Evolutionary conservation across 2,888 invertebrate genomes (phyloP), one percentile per base, ranked within the genome.

Genomic region (Pollenia labialis): DNA sequence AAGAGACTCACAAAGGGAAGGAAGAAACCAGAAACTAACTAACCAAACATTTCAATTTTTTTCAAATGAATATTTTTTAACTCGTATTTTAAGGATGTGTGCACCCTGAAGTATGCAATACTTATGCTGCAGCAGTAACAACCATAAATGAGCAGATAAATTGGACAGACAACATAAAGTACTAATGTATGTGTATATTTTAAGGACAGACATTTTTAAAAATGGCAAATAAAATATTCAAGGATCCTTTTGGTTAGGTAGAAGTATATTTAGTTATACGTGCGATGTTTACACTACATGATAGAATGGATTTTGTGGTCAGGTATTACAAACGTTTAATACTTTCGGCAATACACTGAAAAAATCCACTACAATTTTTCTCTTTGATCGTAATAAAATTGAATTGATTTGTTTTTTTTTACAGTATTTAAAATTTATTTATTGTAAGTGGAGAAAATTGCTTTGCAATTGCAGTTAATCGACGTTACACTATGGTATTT

Each of bases 21-120:
- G 79, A 66, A 74, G 16, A 84, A 76, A 46, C 52, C 66, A 83
- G 77, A 18, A 85, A 77, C 82, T 76, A 66, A 77, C 56, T 74
- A 77, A 77, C 52, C 66, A 84, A 87, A 84, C 54, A 50, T 84
- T 77, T 83, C 44, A 74, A 48, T 72, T 64, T 84, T 84, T 79
- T 69, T n/a, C 46, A 52, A 42, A 64, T 52, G 32, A 32, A 40
- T 14, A 44, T 68, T 77, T 52, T 64, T 40, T 16, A 32, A 23
- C 46, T 18, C 46, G 12, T 40, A 58, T 74, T 62, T 76, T 54
- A 81, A 81, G 81, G 76, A 87, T 84, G 72, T 77, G 66, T 68
- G 54, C 76, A 72, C 48, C 48, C 68, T 68, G 76, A 87, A 76
- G 68, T 81, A 76, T 81, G 48, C 66, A 87, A 81, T 81, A 64